Conservation (phyloP, 2,113 vertebrate genomes). For the Hippolais icterina region DNA sequence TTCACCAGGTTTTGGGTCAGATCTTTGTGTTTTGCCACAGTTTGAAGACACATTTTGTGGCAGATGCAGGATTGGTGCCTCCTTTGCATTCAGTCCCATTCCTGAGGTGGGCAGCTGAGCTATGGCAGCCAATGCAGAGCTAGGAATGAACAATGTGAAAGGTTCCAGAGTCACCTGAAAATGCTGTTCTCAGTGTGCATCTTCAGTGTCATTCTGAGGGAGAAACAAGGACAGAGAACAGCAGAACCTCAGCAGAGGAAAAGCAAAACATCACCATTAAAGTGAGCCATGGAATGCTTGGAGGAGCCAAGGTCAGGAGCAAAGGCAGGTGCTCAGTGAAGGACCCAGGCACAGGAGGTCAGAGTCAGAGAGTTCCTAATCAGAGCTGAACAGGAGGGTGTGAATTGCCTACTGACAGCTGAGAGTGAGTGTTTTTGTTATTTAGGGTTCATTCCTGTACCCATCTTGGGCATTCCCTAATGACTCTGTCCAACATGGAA, state of each 20-base stretch:
- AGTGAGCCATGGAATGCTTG: not conserved
- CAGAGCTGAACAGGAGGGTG: not conserved
- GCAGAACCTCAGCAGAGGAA: not conserved
- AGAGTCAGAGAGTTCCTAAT: not conserved
- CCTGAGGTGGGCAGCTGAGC: not conserved
- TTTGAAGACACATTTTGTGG: not conserved
- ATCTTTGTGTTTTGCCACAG: not conserved
- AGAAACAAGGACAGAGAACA: not conserved
- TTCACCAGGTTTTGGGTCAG: not conserved
- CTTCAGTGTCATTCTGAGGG: not conserved
- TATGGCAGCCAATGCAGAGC: not conserved
- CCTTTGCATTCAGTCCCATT: not conserved
- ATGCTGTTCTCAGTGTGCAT: fast-evolving
- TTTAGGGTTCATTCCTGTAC: not conserved
- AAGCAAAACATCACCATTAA: not conserved
- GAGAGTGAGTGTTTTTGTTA: not conserved
- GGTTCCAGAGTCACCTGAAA: not conserved
- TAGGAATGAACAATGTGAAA: not conserved
- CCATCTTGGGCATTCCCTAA: not conserved
- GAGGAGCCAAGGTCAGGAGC: not conserved
- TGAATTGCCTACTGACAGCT: not conserved
- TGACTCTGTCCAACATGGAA: not conserved
- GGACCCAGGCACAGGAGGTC: not conserved
- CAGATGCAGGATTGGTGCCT: not conserved
- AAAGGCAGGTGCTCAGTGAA: not conserved